Evolutionary conservation across 2,113 vertebrate genomes (phyloP).

Genomic region (Willisornis vidua): DNA sequence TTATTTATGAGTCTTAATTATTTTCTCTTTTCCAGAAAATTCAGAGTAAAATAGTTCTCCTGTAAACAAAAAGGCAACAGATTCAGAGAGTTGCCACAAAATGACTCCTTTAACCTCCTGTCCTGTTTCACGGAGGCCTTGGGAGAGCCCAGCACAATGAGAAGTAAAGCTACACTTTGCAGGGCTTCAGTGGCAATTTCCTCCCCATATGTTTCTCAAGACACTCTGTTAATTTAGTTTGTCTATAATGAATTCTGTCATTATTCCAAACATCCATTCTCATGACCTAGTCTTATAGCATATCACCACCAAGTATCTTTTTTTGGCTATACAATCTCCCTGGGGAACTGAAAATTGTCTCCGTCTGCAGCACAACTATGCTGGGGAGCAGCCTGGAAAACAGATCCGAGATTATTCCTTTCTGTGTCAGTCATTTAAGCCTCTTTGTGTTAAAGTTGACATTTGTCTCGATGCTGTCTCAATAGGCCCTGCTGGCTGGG

Average conservation of each 20-base stretch:
- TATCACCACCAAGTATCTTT: conserved; percentile 62
- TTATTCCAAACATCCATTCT: conserved; percentile 66
- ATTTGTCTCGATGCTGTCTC: conserved; percentile 66
- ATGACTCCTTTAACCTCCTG: background rate
- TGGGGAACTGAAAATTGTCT: conserved; percentile 58
- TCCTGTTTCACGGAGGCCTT: conserved; percentile 8
- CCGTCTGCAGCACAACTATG: conserved; percentile 44
- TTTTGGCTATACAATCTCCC: conserved; percentile 61
- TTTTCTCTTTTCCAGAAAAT: background rate
- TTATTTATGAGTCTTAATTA: conserved; percentile 13
- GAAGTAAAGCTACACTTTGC: conserved; percentile 32
- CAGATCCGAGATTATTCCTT: conserved; percentile 68
- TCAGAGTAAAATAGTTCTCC: conserved; percentile 17
- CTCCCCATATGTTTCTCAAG: conserved; percentile 65
- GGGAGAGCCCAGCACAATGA: conserved; percentile 19
- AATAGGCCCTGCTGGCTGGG: conserved; percentile 53
- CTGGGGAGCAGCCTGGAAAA: conserved; percentile 70
- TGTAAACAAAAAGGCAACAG: conserved; percentile 31
- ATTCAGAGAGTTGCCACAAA: conserved; percentile 18
- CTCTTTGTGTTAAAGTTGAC: conserved; percentile 69
- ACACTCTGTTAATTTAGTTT: conserved; percentile 63
- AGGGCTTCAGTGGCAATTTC: conserved; percentile 59
- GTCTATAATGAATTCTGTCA: conserved; percentile 59
- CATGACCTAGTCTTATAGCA: conserved; percentile 35
- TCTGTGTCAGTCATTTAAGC: conserved; percentile 69